Base-by-base conservation (phyloP, 2,888 invertebrate species). In the Aphidius colemani region DNA sequence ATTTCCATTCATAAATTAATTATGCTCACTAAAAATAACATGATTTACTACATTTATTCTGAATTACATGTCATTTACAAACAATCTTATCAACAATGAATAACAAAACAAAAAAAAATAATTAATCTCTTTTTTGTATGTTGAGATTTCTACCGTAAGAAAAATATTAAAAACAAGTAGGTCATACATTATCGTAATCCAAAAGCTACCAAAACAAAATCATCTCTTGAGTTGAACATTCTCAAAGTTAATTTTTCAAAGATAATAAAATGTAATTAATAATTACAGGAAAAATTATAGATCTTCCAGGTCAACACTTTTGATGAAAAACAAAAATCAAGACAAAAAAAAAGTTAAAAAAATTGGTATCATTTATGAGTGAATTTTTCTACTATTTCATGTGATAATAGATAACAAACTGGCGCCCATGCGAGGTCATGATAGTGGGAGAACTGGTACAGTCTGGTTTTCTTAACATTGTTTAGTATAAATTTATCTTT, bases 381-480 rank as follows among this genome's bases (percentile, higher is more conserved):
- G 67, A 67, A 67, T 69, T 68, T 69, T 70, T 69, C 3, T 30
- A 69, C 67, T 69, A 67, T 69, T 69, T 66, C 50, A 49, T 59
- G 59, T 30, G 63, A 64, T 59, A 59, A 64, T 59, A 64, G 64
- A 64, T 64, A 61, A 64, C 57, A 43, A 64, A 51, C 57, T 64
- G 64, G 64, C 64, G 64, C 64, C 57, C 60, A 57, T 50, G 39
- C 64, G 64, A 64, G 64, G 59, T 60, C 64, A 60, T 45, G 43
- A 41, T 53, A 45, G 64, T 57, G 59, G 64, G 60, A 51, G 60
- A 60, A 51, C 56, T 64, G 43, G 64, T 64, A 61, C 64, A 64
- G 64, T 64, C 60, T 64, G 64, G 64, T 64, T 61, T 64, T 59
- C 45, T 51, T 30, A 30, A 30, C 30, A 30, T 30, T 30, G 3